A percentile compares a stretch with the other conserved stretches of the same genome.
Conservation (phyloP, 2,113 vertebrate genomes). For the Procapra przewalskii region DNA sequence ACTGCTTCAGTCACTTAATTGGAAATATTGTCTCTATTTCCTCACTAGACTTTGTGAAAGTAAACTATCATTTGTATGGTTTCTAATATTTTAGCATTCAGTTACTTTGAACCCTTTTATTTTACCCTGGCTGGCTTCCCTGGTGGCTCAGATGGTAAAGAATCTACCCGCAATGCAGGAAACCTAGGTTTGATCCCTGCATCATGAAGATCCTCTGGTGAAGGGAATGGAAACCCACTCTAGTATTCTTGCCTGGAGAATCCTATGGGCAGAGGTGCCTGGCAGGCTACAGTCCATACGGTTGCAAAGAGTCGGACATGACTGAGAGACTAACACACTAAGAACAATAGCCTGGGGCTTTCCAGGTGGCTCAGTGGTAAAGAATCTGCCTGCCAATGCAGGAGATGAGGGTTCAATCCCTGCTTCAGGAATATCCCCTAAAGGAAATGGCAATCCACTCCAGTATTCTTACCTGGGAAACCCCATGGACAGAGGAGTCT, state of each 20-base stretch:
- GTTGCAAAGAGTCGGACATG: neutral
- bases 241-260: neutral
- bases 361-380: neutral
- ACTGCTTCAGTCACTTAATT: neutral
- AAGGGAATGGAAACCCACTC: neutral
- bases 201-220: neutral
- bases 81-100: slow-evolving; percentile 17
- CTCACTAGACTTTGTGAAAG: neutral
- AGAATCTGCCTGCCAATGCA: neutral
- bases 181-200: neutral
- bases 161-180: neutral
- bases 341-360: neutral
- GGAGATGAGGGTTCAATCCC: neutral
- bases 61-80: neutral
- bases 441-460: neutral
- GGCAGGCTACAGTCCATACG: neutral
- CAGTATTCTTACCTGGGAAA: neutral
- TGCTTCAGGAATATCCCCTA: neutral
- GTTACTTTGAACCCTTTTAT: neutral
- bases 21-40: neutral
- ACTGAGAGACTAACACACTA: neutral
- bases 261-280: neutral
- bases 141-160: neutral
- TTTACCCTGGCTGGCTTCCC: neutral
- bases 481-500: neutral